phyloP scores from a whole-genome alignment of 2,797 vertebrate species.

The Sebastes iracundus region DNA sequence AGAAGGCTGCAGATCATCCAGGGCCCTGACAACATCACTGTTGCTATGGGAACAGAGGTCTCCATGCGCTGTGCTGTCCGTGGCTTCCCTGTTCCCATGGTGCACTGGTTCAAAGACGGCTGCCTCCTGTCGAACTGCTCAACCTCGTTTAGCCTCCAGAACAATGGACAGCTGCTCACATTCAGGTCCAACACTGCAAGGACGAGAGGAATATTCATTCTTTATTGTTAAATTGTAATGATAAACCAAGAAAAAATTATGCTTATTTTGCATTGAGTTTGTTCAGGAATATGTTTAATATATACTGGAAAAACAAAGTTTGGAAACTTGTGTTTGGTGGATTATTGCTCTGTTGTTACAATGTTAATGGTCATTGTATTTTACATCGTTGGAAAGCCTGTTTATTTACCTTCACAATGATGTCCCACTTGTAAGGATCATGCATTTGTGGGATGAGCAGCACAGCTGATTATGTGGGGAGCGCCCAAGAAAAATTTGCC shows the following conservation, averaged over 20 bases:
- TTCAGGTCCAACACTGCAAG: constrained; percentile 71
- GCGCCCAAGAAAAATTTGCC: too few relatives aligned
- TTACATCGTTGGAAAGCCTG: too few relatives aligned
- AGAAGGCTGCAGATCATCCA: constrained; percentile 69
- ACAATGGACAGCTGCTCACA: constrained; percentile 83
- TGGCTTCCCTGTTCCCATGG: constrained; percentile 80
- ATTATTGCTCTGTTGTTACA: too few relatives aligned
- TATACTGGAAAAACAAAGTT: too few relatives aligned
- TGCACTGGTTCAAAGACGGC: constrained; percentile 86
- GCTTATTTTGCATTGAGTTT: background rate
- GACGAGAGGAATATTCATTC: constrained; percentile 42
- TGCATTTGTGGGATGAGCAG: too few relatives aligned
- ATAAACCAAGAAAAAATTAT: background rate
- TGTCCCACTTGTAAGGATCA: too few relatives aligned
- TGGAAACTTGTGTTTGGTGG: too few relatives aligned
- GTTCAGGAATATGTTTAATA: background rate
- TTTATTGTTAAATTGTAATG: constrained; percentile 10
- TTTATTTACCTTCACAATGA: too few relatives aligned
- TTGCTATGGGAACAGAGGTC: constrained; percentile 72
- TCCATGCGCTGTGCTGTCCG: constrained; percentile 75
- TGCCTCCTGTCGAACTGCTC: constrained; percentile 71
- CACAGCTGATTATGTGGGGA: too few relatives aligned
- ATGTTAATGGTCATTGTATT: too few relatives aligned
- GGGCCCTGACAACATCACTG: constrained; percentile 81
- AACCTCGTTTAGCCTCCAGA: constrained; percentile 67